phyloP scores from a whole-genome alignment of 2,888 invertebrate species.

The Eupithecia abbreviata region DNA sequence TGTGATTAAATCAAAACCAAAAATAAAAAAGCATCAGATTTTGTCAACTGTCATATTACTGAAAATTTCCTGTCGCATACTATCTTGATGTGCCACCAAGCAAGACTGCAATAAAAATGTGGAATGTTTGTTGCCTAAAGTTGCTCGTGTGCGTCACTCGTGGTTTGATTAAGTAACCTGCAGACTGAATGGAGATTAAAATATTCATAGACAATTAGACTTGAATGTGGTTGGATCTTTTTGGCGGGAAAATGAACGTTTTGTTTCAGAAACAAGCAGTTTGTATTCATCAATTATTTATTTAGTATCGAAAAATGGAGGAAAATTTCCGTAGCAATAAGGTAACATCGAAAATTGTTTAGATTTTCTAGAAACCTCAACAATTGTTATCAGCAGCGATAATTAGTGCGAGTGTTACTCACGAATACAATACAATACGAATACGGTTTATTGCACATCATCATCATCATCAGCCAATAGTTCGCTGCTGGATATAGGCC shows the following conservation, averaged over 20 bases:
- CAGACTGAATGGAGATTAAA: conserved; percentile 45
- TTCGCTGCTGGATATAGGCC: no score
- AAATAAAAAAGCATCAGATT: not conserved
- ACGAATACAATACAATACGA: no score
- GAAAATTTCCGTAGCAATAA: not conserved
- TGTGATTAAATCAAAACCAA: no score
- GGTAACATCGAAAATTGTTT: not conserved
- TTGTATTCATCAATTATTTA: conserved; percentile 9
- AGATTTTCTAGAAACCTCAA: no score
- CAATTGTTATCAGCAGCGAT: no score
- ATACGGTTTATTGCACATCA: no score
- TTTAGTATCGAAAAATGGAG: not conserved
- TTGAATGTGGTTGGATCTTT: conserved; percentile 30
- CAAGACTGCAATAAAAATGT: not conserved
- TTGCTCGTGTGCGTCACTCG: conserved; percentile 15
- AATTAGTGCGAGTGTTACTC: no score
- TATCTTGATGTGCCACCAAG: not conserved
- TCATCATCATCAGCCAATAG: no score
- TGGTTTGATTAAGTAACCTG: conserved; percentile 39
- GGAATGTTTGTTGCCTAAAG: not conserved
- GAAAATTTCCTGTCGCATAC: not conserved
- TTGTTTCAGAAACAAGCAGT: conserved; percentile 6
- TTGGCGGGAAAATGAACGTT: conserved; percentile 20
- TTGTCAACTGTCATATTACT: not conserved
- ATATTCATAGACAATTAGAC: conserved; percentile 49